These are phyloP conservation scores for Rhamnusium bicolor DNA, from an alignment of 2,888 invertebrate genomes.

Conservation along the genomic window DNA sequence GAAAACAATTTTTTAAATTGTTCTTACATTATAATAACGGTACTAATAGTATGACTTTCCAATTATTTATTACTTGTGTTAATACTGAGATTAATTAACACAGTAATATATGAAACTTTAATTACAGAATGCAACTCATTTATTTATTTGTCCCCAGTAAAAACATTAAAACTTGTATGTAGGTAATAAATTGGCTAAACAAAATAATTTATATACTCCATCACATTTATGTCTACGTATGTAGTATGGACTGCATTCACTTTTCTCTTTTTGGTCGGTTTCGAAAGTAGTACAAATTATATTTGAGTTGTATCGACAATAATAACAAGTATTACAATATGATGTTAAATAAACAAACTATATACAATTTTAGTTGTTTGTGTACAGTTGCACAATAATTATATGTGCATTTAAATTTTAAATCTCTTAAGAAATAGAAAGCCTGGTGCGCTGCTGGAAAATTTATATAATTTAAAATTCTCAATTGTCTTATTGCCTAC, in stretches of 20 bases:
- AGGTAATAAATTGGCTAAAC: constrained; percentile 13
- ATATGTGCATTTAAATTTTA: neutral
- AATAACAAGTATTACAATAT: constrained; percentile 7
- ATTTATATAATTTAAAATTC: neutral
- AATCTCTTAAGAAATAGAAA: neutral
- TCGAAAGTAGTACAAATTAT: constrained; percentile 27
- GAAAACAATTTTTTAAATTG: no score
- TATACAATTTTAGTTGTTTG: constrained; percentile 17
- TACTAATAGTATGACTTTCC: neutral
- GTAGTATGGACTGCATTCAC: neutral
- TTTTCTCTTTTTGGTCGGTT: constrained; percentile 26
- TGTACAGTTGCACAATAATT: neutral
- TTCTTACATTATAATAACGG: no score
- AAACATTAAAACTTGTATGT: neutral
- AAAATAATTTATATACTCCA: constrained; percentile 19
- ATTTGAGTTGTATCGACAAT: constrained; percentile 11
- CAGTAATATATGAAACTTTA: neutral
- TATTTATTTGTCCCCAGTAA: constrained; percentile 1
- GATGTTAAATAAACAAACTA: constrained; percentile 20
- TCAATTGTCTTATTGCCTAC: no score
- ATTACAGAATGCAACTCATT: neutral
- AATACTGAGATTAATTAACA: neutral
- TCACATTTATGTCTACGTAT: constrained; percentile 6
- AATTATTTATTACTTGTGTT: neutral
- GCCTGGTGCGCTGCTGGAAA: neutral